Conservation (phyloP, 2,797 vertebrate genomes). For the Kryptopterus vitreolus region DNA sequence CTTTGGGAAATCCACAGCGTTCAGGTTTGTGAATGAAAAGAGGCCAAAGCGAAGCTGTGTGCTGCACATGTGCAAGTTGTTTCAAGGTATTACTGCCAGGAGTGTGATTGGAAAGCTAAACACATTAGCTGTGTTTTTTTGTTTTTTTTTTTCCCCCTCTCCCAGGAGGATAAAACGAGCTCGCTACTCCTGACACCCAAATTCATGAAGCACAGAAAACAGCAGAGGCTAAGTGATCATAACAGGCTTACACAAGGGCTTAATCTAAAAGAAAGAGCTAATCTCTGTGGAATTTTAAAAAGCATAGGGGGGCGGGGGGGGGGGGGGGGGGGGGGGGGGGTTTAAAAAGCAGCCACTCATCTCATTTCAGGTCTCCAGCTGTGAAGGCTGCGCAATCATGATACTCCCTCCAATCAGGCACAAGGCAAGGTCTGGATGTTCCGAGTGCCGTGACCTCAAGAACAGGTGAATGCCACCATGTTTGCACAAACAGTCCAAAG, state of each 20-base stretch:
- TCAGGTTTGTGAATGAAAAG: too few relatives aligned
- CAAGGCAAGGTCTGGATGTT: background rate
- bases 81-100: conserved; percentile 39
- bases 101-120: conserved; percentile 44
- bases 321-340: too few relatives aligned
- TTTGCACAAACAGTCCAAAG: too few relatives aligned
- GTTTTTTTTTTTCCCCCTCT: conserved; percentile 28
- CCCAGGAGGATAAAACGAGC: conserved; percentile 30
- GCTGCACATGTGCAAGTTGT: background rate
- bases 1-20: too few relatives aligned
- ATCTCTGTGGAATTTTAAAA: conserved; percentile 37
- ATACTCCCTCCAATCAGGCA: conserved; percentile 8
- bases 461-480: conserved; percentile 21
- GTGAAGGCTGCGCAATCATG: conserved; percentile 5
- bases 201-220: conserved; percentile 24
- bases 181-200: conserved; percentile 33
- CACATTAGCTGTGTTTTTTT: conserved; percentile 40
- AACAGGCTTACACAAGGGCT: conserved; percentile 40
- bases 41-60: background rate
- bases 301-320: too few relatives aligned
- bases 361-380: conserved; percentile 4
- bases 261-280: conserved; percentile 20
- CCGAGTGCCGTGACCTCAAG: conserved; percentile 7
- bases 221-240: conserved; percentile 38
- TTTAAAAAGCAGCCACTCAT: background rate